Evolutionary conservation across 1,140 invertebrate species (phyloP), one percentile per base, ranked within the genome.

Genomic region (Nebria ingens): DNA sequence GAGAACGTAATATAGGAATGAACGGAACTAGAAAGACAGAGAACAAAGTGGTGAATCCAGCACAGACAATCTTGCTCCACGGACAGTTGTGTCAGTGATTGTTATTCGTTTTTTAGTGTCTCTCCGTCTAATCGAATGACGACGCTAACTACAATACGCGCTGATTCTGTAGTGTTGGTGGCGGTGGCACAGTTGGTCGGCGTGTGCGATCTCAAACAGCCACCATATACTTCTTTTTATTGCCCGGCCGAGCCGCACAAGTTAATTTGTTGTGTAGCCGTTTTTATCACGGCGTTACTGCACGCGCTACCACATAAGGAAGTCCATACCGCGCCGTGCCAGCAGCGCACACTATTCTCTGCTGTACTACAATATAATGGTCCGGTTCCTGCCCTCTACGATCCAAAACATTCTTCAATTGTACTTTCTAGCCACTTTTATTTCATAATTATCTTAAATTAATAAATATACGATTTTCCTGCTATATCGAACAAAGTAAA

Each of bases 101-200:
- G 62, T 64, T 64, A 64, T 64, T 58, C 56, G 57, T 59, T 62
- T 64, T 62, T 64, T 64, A 64, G 56, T 64, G 60, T 56, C 57
- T 58, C 50, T 59, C 60, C 40, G 58, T 56, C 62, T 64, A 64
- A 64, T 64, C 62, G 62, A 60, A 64, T 56, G 58, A 56, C 58
- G 56, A 34, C 25, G 25, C 25, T 34, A 34, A 34, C 25, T 34
- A 34, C 25, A 9, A 34, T n/a, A n/a, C 25, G 25, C 25, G 25
- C n/a, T n/a, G n/a, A n/a, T n/a, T n/a, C n/a, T n/a, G n/a, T n/a
- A n/a, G n/a, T n/a, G n/a, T n/a, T n/a, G n/a, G n/a, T n/a, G n/a
- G n/a, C n/a, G n/a, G n/a, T n/a, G n/a, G n/a, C n/a, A n/a, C n/a
- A n/a, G n/a, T n/a, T n/a, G n/a, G n/a, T n/a, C n/a, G n/a, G 25